Conservation (phyloP, 2,797 vertebrate genomes). For the Mionectes olivaceus region DNA sequence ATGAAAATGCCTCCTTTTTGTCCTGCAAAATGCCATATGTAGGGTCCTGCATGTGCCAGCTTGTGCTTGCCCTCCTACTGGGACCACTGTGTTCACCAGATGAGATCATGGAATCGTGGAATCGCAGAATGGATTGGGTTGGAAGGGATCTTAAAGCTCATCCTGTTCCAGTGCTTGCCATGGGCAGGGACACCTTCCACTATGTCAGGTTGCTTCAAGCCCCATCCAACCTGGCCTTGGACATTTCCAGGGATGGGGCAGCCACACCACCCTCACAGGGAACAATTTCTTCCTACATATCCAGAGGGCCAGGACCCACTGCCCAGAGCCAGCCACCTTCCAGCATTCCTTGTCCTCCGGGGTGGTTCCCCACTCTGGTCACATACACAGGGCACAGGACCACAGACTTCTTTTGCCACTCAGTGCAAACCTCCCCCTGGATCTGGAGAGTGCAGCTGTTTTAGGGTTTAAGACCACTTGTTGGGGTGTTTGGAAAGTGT, state of each 20-base stretch:
- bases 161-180: fast-evolving
- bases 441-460: neutral
- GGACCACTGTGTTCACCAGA: neutral
- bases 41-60: neutral
- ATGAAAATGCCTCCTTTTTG: neutral
- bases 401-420: neutral
- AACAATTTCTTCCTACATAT: neutral
- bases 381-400: neutral
- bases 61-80: neutral
- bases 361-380: neutral
- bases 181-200: neutral
- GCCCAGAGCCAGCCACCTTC: neutral
- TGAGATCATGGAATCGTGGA: neutral
- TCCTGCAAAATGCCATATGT: fast-evolving
- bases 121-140: neutral
- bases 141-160: neutral
- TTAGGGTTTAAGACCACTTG: neutral
- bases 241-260: neutral
- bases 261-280: neutral
- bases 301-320: neutral
- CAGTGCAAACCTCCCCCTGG: neutral
- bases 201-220: fast-evolving
- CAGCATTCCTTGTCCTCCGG: neutral
- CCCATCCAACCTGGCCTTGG: fast-evolving
- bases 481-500: neutral